Conservation (phyloP, 2,113 vertebrate genomes). For the Triplophysa siluroides region DNA sequence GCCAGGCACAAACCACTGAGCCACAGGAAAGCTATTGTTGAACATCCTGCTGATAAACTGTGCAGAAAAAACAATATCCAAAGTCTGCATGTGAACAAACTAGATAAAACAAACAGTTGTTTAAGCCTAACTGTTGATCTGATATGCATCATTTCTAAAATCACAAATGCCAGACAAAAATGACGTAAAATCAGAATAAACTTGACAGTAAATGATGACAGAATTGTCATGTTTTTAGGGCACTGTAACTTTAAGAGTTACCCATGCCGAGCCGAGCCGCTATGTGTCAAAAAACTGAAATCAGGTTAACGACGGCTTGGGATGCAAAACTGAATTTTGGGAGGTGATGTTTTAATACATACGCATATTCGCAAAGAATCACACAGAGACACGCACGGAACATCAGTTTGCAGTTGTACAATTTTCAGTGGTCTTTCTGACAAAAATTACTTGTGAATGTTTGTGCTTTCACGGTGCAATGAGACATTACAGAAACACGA, state of each 20-base stretch:
- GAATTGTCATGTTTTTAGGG: no score
- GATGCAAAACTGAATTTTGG: slow-evolving; percentile 18
- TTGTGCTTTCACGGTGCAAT: background rate
- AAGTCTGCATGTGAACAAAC: no score
- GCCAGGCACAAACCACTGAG: no score
- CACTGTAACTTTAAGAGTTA: slow-evolving; percentile 3
- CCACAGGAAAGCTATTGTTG: no score
- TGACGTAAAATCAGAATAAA: no score
- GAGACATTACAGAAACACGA: background rate
- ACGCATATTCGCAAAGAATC: background rate
- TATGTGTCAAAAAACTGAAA: slow-evolving; percentile 7
- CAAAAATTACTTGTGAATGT: background rate
- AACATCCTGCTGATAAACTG: no score
- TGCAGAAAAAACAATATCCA: no score
- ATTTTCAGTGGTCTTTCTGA: background rate
- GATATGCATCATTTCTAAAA: no score
- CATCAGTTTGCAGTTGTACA: background rate
- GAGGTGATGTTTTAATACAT: background rate
- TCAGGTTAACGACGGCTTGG: slow-evolving; percentile 28
- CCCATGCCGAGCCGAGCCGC: background rate
- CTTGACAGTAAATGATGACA: no score
- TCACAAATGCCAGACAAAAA: no score
- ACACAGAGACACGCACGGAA: background rate
- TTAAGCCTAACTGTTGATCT: no score
- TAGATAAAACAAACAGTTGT: no score